Evolutionary conservation across 2,888 invertebrate species (phyloP), one percentile per base, ranked within the genome.

Genomic region (Cancer borealis): DNA sequence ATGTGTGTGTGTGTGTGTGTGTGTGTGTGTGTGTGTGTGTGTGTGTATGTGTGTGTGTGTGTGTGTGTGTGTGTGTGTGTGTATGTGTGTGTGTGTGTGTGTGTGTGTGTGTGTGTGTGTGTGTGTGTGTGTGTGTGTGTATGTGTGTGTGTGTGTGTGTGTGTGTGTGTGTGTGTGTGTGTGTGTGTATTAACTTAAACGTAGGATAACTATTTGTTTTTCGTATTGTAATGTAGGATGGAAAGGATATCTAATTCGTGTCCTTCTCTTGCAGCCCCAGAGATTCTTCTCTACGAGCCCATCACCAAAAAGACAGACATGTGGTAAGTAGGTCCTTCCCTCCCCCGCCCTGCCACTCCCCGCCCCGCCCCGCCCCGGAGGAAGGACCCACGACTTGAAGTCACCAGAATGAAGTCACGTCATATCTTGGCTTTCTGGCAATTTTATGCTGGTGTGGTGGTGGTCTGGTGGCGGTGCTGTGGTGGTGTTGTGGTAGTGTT

Each of bases 231-330:
- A 21, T 30, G 45, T 46, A 46, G 47, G 39, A 79, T 39, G n/a
- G 3, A 10, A 21, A 49, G n/a, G 21, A 30, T 49, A n/a, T 92
- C 47, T 88, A 88, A 60, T 91, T 54, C 66, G 12, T 47, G 3
- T 45, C 66, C 60, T 12, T 47, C 26, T 3, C 30, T 79, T 49
- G 88, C 96, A 97, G 98, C 98, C 87, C 98, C 98, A 6, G 98
- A 98, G 96, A 97, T 98, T 95, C 96, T 98, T 21, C 97, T 97
- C 96, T 97, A 97, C 96, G 97, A 98, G 95, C 97, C 97, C 4
- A 97, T 98, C 93, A 97, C 97, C 46, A 96, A 97, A 92, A 97
- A 97, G 89, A 97, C 97, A 26, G 98, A 98, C 96, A 97, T 98
- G 97, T 98, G 97, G 97, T 97, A 97, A 96, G 95, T 92, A 84